These are phyloP conservation scores for Zosterops pallidus DNA, from an alignment of 2,113 vertebrate genomes.

Conservation along the genomic window DNA sequence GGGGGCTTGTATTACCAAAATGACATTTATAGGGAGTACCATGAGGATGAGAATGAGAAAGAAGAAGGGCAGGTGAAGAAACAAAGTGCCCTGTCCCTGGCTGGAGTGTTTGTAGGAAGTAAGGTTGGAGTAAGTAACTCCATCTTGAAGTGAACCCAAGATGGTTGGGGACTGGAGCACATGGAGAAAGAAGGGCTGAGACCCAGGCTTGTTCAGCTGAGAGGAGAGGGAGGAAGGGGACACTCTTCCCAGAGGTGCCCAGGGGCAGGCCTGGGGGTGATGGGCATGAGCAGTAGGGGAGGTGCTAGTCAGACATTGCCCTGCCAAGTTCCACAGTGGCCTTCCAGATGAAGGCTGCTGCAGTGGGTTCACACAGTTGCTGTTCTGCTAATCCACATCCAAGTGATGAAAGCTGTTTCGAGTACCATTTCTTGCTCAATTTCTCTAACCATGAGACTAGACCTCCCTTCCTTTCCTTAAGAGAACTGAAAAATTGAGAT, in stretches of 20 bases:
- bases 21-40: not conserved
- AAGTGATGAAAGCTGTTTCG: not conserved
- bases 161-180: not conserved
- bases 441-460: not conserved
- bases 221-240: not conserved
- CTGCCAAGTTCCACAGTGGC: rapidly evolving
- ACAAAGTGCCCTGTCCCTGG: not conserved
- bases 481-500: not conserved
- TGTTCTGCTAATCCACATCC: not conserved
- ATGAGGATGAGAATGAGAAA: not conserved
- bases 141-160: not conserved
- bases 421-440: not conserved
- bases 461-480: not conserved
- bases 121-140: not conserved
- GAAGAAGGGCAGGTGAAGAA: not conserved
- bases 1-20: not conserved
- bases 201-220: not conserved
- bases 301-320: not conserved
- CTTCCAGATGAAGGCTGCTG: not conserved
- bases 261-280: not conserved
- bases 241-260: not conserved
- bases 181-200: not conserved
- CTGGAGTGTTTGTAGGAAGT: not conserved
- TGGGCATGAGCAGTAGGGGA: not conserved
- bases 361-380: not conserved